A percentile compares a stretch with the other conserved stretches of the same genome.
phyloP scores from a whole-genome alignment of 2,888 invertebrate genomes.

The Orthonevra nobilis region DNA sequence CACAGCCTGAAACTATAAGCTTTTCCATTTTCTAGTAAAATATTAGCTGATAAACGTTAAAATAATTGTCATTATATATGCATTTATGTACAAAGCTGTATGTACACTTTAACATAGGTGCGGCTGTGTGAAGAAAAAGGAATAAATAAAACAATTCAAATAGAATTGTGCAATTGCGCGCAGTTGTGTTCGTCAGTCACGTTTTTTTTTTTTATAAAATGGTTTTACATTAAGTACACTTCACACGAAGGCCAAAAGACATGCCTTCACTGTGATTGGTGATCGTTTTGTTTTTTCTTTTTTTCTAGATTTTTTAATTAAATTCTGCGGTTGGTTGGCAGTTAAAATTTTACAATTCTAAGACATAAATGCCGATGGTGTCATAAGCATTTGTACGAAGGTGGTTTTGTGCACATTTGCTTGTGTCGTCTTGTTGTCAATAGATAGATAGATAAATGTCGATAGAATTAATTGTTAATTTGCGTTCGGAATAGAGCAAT shows the following conservation, averaged over 20 bases:
- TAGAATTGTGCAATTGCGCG: conserved; percentile 51
- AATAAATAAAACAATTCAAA: conserved; percentile 23
- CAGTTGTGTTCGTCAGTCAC: conserved; percentile 42
- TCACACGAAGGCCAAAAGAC: conserved; percentile 6
- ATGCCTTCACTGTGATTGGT: conserved; percentile 6
- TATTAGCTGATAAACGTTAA: conserved; percentile 25
- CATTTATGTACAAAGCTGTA: not conserved
- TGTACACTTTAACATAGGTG: conserved; percentile 65
- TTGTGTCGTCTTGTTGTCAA: no score
- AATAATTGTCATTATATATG: not conserved
- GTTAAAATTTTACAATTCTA: not conserved
- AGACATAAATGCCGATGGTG: not conserved
- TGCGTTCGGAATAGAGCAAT: no score
- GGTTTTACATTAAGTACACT: conserved; percentile 20
- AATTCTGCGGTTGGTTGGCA: conserved; percentile 11
- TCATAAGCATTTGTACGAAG: no score
- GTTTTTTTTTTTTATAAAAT: conserved; percentile 27
- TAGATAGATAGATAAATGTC: no score
- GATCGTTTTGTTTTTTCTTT: not conserved
- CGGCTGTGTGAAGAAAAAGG: conserved; percentile 36
- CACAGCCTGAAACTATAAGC: conserved; percentile 49
- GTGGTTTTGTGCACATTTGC: no score
- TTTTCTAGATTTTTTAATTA: conserved; percentile 9
- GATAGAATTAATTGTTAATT: no score
- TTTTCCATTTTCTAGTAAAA: conserved; percentile 36